These are phyloP conservation scores for Dryomyza anilis DNA, from an alignment of 2,888 invertebrate species.

Conservation along the genomic window DNA sequence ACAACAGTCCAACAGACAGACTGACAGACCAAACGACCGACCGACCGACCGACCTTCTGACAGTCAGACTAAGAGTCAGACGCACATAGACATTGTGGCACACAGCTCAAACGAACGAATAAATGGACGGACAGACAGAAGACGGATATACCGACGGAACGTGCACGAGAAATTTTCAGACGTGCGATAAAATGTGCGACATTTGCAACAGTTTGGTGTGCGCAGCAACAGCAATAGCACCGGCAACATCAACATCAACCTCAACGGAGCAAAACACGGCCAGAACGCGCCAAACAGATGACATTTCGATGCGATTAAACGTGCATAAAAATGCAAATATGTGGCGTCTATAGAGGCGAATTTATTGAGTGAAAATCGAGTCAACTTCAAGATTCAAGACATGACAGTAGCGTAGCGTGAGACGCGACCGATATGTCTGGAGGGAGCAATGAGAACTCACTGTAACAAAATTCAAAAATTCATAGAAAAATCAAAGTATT, in stretches of 20 bases:
- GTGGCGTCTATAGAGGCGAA: too few relatives aligned
- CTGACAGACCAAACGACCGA: neutral
- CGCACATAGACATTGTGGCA: too few relatives aligned
- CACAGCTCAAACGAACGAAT: neutral
- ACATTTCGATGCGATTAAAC: constrained; percentile 56
- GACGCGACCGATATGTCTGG: too few relatives aligned
- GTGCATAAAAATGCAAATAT: constrained; percentile 58
- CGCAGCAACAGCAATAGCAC: neutral
- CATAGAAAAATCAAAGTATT: too few relatives aligned
- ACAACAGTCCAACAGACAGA: constrained; percentile 1
- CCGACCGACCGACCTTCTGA: neutral
- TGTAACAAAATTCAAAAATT: too few relatives aligned
- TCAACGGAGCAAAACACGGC: neutral
- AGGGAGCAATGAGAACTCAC: too few relatives aligned
- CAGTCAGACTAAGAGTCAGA: too few relatives aligned
- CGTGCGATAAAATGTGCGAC: constrained; percentile 58
- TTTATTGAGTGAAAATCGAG: too few relatives aligned
- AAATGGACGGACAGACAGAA: neutral
- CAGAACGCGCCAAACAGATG: constrained; percentile 43
- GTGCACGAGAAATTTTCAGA: constrained; percentile 55
- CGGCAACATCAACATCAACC: neutral
- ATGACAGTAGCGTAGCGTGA: too few relatives aligned
- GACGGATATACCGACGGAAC: constrained; percentile 33
- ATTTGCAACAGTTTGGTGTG: constrained; percentile 49
- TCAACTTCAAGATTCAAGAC: too few relatives aligned